A percentile compares a stretch with the other conserved stretches of the same genome.
These are phyloP conservation scores for Otus sunia DNA, from an alignment of 2,113 vertebrate genomes.

Conservation along the genomic window DNA sequence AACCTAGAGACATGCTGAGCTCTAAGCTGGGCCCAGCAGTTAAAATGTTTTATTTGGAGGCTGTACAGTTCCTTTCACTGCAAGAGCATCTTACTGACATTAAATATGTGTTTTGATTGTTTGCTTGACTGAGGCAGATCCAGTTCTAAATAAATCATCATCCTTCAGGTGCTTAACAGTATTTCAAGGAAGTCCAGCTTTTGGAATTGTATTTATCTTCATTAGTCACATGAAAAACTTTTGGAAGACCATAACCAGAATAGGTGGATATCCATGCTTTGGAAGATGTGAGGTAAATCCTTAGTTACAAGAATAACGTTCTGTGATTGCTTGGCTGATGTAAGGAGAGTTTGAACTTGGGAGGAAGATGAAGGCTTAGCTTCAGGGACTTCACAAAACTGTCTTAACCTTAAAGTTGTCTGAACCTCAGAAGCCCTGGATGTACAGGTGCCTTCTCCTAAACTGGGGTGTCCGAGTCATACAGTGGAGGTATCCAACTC, in stretches of 20 bases:
- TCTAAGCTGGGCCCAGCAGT: not conserved
- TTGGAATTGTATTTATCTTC: not conserved
- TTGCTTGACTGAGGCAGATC: not conserved
- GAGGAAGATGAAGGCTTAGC: not conserved
- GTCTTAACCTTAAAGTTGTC: not conserved
- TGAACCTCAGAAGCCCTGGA: not conserved
- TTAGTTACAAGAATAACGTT: not conserved
- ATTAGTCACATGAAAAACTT: not conserved
- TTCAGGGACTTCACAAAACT: not conserved
- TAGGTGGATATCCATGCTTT: not conserved
- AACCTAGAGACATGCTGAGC: not conserved
- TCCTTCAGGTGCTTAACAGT: not conserved
- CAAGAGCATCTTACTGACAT: not conserved
- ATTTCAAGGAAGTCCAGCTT: not conserved
- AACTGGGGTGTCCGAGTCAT: not conserved
- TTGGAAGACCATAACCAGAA: not conserved
- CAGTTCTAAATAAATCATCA: not conserved
- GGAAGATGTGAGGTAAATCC: not conserved
- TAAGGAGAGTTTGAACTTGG: not conserved
- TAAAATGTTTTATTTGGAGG: not conserved
- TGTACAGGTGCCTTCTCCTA: not conserved
- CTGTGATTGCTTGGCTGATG: not conserved
- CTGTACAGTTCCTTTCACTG: not conserved
- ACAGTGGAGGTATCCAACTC: not conserved
- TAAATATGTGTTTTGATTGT: not conserved